These are phyloP conservation scores for Dallia pectoralis DNA, from an alignment of 2,797 vertebrate genomes.

Conservation along the genomic window DNA sequence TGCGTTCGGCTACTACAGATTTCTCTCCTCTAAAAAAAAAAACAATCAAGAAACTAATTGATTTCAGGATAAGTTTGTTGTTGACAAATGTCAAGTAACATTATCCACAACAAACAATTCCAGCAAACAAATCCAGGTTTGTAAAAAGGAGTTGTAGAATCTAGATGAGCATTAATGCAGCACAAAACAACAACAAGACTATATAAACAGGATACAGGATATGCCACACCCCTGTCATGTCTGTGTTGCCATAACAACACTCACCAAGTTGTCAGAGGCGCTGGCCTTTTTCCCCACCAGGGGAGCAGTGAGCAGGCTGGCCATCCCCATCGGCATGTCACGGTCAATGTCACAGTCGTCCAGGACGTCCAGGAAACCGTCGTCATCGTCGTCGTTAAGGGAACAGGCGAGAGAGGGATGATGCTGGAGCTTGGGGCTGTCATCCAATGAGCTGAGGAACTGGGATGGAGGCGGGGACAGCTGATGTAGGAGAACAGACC, in stretches of 20 bases:
- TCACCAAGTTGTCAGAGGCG: slow-evolving; percentile 64
- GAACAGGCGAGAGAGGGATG: slow-evolving; percentile 68
- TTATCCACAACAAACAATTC: no score
- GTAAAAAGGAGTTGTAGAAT: no score
- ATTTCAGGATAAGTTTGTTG: no score
- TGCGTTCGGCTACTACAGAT: no score
- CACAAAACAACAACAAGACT: no score
- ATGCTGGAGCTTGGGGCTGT: slow-evolving; percentile 72
- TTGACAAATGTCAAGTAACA: no score
- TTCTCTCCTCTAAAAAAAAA: no score
- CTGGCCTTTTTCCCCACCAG: slow-evolving; percentile 63
- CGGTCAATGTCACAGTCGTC: slow-evolving; percentile 77
- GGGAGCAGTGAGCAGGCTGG: slow-evolving; percentile 81
- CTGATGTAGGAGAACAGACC: slow-evolving; percentile 27
- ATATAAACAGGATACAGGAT: no score
- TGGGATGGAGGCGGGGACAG: slow-evolving; percentile 61
- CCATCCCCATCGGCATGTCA: slow-evolving; percentile 74
- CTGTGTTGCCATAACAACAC: slow-evolving; percentile 14
- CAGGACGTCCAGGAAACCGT: slow-evolving; percentile 85
- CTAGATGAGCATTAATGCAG: no score
- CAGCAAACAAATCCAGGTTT: no score
- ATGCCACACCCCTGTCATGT: no score
- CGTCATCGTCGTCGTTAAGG: slow-evolving; percentile 76
- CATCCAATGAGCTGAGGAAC: slow-evolving; percentile 47
- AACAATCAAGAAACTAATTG: no score